A percentile compares a stretch with the other conserved stretches of the same genome.
Conservation (phyloP, 2,888 invertebrate genomes). For the Melinaea menophilus region DNA sequence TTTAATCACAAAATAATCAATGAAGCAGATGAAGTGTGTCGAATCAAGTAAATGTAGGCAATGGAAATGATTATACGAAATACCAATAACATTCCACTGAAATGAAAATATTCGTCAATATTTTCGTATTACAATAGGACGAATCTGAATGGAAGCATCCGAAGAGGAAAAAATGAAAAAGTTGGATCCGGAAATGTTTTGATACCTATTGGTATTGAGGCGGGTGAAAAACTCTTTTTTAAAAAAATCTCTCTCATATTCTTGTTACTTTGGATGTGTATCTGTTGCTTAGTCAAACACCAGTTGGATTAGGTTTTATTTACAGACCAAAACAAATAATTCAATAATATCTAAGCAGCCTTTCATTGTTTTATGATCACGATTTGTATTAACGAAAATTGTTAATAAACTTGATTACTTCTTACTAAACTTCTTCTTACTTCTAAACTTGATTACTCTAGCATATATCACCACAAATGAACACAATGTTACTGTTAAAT, state of each 20-base stretch:
- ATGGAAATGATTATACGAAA: slow-evolving; percentile 42
- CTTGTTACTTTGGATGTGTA: slow-evolving; percentile 12
- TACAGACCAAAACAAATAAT: too few relatives aligned
- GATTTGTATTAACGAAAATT: too few relatives aligned
- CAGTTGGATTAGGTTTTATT: not conserved
- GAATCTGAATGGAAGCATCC: slow-evolving; percentile 40
- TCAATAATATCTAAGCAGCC: too few relatives aligned
- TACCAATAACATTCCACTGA: slow-evolving; percentile 35
- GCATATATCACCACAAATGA: not conserved
- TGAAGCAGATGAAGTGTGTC: slow-evolving; percentile 34
- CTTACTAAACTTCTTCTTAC: too few relatives aligned
- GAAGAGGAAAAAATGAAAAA: slow-evolving; percentile 54
- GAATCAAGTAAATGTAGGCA: slow-evolving; percentile 35
- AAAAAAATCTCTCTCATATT: slow-evolving; percentile 18
- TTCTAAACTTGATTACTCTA: too few relatives aligned
- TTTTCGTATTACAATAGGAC: slow-evolving; percentile 49
- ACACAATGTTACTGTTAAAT: not conserved
- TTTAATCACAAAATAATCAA: slow-evolving; percentile 4
- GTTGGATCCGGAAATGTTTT: slow-evolving; percentile 50
- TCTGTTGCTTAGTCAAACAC: slow-evolving; percentile 4
- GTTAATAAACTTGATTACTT: too few relatives aligned
- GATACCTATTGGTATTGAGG: slow-evolving; percentile 51
- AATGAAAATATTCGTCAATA: slow-evolving; percentile 48
- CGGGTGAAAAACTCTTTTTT: slow-evolving; percentile 61
- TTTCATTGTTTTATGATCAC: too few relatives aligned